A percentile compares a stretch with the other conserved stretches of the same genome.
phyloP scores from a whole-genome alignment of 2,888 invertebrate species.

The Orthosia gothica region DNA sequence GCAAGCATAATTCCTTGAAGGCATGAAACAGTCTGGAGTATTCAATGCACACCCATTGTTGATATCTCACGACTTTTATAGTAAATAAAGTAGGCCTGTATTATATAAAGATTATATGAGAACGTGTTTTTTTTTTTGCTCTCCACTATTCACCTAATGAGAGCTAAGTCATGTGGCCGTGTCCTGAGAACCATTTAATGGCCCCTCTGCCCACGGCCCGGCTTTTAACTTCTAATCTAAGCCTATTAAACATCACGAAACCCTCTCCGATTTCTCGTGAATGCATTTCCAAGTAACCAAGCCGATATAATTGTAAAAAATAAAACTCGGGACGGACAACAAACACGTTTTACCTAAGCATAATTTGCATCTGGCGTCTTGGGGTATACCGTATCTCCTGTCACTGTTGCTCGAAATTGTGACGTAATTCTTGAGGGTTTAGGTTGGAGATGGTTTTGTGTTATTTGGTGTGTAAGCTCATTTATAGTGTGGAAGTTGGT shows the following conservation, averaged over 20 bases:
- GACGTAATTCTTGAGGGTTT: slow-evolving; percentile 34
- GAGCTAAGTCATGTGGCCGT: slow-evolving; percentile 76
- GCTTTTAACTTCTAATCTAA: slow-evolving; percentile 91
- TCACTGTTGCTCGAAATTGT: slow-evolving; percentile 36
- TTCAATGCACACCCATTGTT: slow-evolving; percentile 26
- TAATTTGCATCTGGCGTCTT: slow-evolving; percentile 86
- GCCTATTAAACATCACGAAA: slow-evolving; percentile 89
- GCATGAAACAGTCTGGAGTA: slow-evolving; percentile 9
- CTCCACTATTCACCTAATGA: slow-evolving; percentile 75
- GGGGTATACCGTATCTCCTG: slow-evolving; percentile 51
- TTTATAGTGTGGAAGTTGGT: slow-evolving; percentile 64
- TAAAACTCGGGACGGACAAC: slow-evolving; percentile 89
- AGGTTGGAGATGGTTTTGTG: slow-evolving; percentile 53
- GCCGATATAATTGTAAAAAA: slow-evolving; percentile 91
- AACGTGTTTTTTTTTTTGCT: slow-evolving; percentile 69
- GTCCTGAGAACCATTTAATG: slow-evolving; percentile 86
- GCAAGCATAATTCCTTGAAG: slow-evolving; percentile 22
- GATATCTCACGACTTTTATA: slow-evolving; percentile 38
- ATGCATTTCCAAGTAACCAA: slow-evolving; percentile 91
- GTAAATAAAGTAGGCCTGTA: slow-evolving; percentile 45
- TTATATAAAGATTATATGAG: slow-evolving; percentile 58
- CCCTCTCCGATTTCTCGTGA: slow-evolving; percentile 88
- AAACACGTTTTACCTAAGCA: slow-evolving; percentile 91
- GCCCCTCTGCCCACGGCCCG: slow-evolving; percentile 78
- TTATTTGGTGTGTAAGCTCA: slow-evolving; percentile 67